Evolutionary conservation across 2,888 invertebrate genomes (phyloP).

Genomic region (Apodemia mormo): DNA sequence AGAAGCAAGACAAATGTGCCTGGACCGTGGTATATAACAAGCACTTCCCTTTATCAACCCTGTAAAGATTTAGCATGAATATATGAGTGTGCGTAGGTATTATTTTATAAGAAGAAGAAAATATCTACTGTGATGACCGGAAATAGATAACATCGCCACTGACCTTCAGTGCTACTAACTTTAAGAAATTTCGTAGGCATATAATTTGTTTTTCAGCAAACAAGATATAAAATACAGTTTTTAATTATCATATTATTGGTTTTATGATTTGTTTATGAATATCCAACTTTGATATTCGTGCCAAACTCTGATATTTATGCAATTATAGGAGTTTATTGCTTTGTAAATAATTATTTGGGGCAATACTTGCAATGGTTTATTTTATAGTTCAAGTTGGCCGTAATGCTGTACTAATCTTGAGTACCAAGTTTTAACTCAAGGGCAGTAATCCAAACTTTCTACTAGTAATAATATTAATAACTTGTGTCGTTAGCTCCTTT

Average conservation of each 20-base stretch:
- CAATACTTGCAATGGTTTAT: slow-evolving; percentile 1
- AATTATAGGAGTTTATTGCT: not conserved
- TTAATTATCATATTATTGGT: too few relatives aligned
- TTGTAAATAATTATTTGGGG: not conserved
- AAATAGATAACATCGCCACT: not conserved
- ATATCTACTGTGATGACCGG: not conserved
- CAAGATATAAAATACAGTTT: too few relatives aligned
- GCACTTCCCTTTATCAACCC: too few relatives aligned
- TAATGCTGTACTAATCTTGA: not conserved
- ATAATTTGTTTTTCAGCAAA: too few relatives aligned
- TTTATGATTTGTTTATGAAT: not conserved
- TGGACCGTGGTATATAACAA: too few relatives aligned
- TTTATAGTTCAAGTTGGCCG: not conserved
- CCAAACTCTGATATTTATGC: slow-evolving; percentile 27
- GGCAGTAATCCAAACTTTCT: not conserved
- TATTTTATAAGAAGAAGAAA: not conserved
- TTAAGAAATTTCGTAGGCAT: not conserved
- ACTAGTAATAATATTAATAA: too few relatives aligned
- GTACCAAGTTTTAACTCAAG: not conserved
- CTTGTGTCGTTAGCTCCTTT: too few relatives aligned
- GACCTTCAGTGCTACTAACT: not conserved
- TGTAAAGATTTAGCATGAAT: not conserved
- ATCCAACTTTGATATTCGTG: slow-evolving; percentile 33
- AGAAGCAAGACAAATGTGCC: too few relatives aligned
- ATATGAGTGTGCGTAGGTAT: not conserved